phyloP scores from a whole-genome alignment of 1,140 invertebrate species.

The Lucilia cuprina region DNA sequence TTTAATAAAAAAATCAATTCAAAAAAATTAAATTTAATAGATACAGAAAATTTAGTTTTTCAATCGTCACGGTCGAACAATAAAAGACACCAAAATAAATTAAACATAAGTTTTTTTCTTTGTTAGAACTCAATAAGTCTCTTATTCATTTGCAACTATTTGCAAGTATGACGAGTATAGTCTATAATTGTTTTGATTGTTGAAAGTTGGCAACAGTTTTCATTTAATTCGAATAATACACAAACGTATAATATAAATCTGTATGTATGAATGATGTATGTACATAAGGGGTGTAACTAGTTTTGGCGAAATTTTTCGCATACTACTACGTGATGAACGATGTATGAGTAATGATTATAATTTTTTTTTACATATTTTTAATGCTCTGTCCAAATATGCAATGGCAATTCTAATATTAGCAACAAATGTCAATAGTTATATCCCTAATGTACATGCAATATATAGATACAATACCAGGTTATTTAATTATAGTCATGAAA shows the following conservation, averaged over 20 bases:
- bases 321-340: too few relatives aligned
- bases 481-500: constrained; percentile 23
- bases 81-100: background rate
- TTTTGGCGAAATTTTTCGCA: too few relatives aligned
- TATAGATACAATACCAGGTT: background rate
- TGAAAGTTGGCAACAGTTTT: constrained; percentile 32
- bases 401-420: too few relatives aligned
- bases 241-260: background rate
- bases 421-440: too few relatives aligned
- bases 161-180: background rate
- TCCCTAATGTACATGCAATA: too few relatives aligned
- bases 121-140: background rate
- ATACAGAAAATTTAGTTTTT: too few relatives aligned
- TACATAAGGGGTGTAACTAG: too few relatives aligned
- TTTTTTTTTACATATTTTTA: too few relatives aligned
- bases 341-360: too few relatives aligned
- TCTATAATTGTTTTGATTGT: constrained; percentile 30
- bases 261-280: background rate
- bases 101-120: background rate
- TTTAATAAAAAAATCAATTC: too few relatives aligned
- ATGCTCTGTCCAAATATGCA: too few relatives aligned
- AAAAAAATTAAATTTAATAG: too few relatives aligned
- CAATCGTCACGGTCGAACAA: background rate
- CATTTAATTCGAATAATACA: background rate
- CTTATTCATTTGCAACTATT: constrained; percentile 1